phyloP scores from a whole-genome alignment of 1,140 invertebrate species.

The Ylistrum balloti region DNA sequence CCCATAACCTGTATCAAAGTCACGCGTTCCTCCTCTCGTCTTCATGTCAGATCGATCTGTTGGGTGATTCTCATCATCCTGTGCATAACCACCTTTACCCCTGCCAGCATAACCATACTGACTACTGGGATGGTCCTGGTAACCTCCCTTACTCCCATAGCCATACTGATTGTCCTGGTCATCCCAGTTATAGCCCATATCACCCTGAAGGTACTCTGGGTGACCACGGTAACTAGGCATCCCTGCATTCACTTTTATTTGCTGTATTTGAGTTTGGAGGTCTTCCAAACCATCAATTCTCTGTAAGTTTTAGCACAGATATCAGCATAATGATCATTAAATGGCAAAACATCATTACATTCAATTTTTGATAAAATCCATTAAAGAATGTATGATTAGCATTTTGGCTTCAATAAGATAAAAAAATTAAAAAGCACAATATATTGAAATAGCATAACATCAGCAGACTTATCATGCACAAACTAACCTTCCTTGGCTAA shows the following conservation, averaged over 20 bases:
- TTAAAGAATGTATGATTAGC: no score
- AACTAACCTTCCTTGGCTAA: no score
- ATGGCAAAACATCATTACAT: no score
- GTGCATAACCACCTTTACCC: conserved; percentile 47
- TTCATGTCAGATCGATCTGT: conserved; percentile 47
- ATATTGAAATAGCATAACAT: no score
- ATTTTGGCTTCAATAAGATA: no score
- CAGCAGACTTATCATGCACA: no score
- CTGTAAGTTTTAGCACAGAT: conserved; percentile 65
- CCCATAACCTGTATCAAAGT: conserved; percentile 59
- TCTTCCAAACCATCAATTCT: conserved; percentile 73
- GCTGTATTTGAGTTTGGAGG: conserved; percentile 73
- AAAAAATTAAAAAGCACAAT: no score
- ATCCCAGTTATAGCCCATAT: conserved; percentile 66
- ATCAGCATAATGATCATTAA: background rate
- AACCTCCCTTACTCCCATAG: conserved; percentile 1
- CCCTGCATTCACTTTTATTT: conserved; percentile 65
- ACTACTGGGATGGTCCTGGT: conserved; percentile 51
- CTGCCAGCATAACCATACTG: conserved; percentile 44
- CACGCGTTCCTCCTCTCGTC: conserved; percentile 50
- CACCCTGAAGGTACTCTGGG: conserved; percentile 60
- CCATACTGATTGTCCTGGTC: conserved; percentile 59
- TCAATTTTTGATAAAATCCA: no score
- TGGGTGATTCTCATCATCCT: conserved; percentile 38
- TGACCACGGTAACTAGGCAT: conserved; percentile 53